phyloP scores from a whole-genome alignment of 1,140 invertebrate genomes.

The Drosophila rhopaloa region DNA sequence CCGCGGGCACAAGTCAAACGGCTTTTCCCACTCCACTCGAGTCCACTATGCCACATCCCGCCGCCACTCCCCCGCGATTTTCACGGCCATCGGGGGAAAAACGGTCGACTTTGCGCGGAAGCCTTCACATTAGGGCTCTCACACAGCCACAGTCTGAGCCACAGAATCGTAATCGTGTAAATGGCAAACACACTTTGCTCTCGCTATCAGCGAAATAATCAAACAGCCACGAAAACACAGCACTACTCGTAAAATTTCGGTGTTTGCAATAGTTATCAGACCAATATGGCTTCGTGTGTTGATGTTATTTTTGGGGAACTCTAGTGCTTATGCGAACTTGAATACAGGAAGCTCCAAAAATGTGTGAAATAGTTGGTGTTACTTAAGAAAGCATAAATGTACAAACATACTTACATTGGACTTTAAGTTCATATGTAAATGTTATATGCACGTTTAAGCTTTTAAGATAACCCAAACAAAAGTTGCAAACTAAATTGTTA shows the following conservation, averaged over 20 bases:
- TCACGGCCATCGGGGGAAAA: constrained; percentile 62
- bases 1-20: constrained; percentile 59
- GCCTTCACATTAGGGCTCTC: constrained; percentile 41
- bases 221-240: constrained; percentile 38
- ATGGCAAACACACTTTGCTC: constrained; percentile 54
- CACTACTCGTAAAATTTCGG: constrained; percentile 50
- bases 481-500: too few species aligned
- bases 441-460: too few species aligned
- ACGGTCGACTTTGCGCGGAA: constrained; percentile 44
- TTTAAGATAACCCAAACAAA: too few species aligned
- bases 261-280: constrained; percentile 60
- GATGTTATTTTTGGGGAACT: constrained; percentile 10
- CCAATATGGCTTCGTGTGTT: constrained; percentile 52
- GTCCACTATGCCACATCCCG: constrained; percentile 24
- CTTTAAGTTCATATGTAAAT: too few species aligned
- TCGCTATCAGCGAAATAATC: constrained; percentile 64
- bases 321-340: constrained; percentile 10
- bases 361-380: constrained; percentile 10
- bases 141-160: not conserved
- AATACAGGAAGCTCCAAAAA: constrained; percentile 2
- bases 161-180: constrained; percentile 59
- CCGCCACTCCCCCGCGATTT: constrained; percentile 48
- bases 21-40: constrained; percentile 52
- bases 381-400: not conserved
- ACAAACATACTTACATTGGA: too few species aligned